Base-by-base conservation (phyloP, 2,797 vertebrate species). In the Calcarius lapponicus region DNA sequence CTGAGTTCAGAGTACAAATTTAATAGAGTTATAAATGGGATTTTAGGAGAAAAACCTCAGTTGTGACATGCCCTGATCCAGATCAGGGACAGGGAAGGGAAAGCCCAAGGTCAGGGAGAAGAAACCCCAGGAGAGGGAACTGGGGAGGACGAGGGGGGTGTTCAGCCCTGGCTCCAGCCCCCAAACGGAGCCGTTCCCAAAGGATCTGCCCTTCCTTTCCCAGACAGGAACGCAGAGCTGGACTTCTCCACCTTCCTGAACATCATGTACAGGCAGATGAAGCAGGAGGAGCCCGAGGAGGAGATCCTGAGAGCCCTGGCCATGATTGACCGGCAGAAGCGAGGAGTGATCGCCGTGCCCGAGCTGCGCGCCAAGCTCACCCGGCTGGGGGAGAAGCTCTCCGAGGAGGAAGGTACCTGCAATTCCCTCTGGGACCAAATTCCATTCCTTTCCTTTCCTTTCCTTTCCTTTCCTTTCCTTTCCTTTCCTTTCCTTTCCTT, bases 211-310 rank as follows among this genome's bases (percentile, higher is more conserved):
- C 36, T 56, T 28, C 3, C 26, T 20, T 54, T 51, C 36, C 48
- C 81, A 99, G 99, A 98, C 36, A 98, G 97, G 82, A 97, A 90
- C 0, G 98, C 98, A 0, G 98, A 99, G 95, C 42, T 99, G 97
- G 99, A 99, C 90, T 99, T 99, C 97, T 99, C 99, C 31, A 98
- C 98, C 0, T 99, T 99, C 97, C 98, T 99, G 91, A 98, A 97
- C 34, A 99, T 99, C 80, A 99, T 99, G 98, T 98, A 99, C 97
- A 97, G 97, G 54, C 99, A 99, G 94, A 98, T 97, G 80, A 98
- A 99, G 93, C 99, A 99, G 93, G 99, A 99, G 91, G 99, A 99
- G 67, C 99, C 99, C 0, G 97, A 98, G 96, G 88, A 90, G 10
- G 99, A 99, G 95, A 99, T 99, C 97, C 98, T 99, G 81, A 96